Evolutionary conservation across 2,797 vertebrate species (phyloP), one percentile per base, ranked within the genome.

Genomic region (Heteromormyrus szaboi): DNA sequence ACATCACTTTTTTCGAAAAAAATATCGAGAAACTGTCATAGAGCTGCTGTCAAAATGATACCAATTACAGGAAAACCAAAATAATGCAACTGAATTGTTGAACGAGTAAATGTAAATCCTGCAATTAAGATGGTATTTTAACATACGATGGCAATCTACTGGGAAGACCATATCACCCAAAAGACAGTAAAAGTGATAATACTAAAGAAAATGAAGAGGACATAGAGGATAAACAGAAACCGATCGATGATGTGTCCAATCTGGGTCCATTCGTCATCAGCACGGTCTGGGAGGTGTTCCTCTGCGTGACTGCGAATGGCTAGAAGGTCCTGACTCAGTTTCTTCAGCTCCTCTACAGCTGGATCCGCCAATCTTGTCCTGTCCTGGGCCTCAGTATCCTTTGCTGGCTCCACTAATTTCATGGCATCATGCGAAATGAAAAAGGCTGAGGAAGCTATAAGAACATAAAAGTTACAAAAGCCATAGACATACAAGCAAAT

Each of bases 201-300:
- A 91, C 95, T 95, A 92, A 94, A 88, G 29, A 88, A 88, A 68
- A 95, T 91, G 89, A 95, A 96, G 89, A 95, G 0, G 46, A 93
- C 76, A 91, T 95, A 95, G 81, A 94, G 0, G 90, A 88, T 6
- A 2, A 95, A 95, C 6, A 96, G 92, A 89, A 94, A 89, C 59
- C 94, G 94, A 89, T 96, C 94, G 25, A 95, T 91, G 90, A 95
- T 59, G 11, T 92, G 88, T 54, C 93, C 95, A 44, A 95, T 90
- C 88, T 93, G 93, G 79, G 93, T 89, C 95, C 95, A 95, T 0
- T 95, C 94, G 59, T 94, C 90, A 0, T 92, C 88, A 54, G 29
- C 89, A 6, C 65, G 56, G 17, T 88, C 81, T 0, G 8, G 88
- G 2, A 91, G 79, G 29, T 93, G 88, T 44, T 92, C n/a, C 87